Conservation (phyloP, 2,888 invertebrate species). For the Doris montereyensis region DNA sequence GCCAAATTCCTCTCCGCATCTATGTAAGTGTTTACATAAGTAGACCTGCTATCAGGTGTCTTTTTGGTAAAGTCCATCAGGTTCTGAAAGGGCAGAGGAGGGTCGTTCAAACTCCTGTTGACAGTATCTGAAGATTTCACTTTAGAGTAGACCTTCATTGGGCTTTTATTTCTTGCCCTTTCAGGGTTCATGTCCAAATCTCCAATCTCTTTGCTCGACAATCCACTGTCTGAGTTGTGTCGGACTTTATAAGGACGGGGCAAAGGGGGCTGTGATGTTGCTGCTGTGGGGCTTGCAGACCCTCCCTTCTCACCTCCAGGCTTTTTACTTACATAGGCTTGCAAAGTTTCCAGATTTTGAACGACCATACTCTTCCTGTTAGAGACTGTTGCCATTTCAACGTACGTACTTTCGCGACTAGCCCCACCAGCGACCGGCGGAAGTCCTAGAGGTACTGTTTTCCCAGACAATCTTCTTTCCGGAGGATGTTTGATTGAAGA, state of each 20-base stretch:
- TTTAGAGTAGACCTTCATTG: constrained; percentile 36
- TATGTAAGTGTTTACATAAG: constrained; percentile 44
- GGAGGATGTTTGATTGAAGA: constrained; percentile 31
- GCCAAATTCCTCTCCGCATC: constrained; percentile 26
- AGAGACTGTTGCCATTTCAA: constrained; percentile 57
- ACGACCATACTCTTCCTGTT: constrained; percentile 49
- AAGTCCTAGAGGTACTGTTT: constrained; percentile 35
- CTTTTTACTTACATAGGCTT: constrained; percentile 48
- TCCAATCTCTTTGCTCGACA: neutral
- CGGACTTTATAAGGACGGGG: constrained; percentile 32
- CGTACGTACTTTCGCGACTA: constrained; percentile 60
- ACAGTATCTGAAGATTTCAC: constrained; percentile 13
- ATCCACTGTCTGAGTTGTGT: constrained; percentile 29
- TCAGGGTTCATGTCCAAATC: neutral
- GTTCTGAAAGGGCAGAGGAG: constrained; percentile 50
- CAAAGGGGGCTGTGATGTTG: constrained; percentile 24
- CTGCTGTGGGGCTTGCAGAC: constrained; percentile 1
- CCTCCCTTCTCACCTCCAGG: constrained; percentile 32
- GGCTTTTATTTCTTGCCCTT: constrained; percentile 28
- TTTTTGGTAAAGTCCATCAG: constrained; percentile 50
- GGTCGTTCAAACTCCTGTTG: constrained; percentile 4
- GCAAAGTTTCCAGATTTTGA: constrained; percentile 51
- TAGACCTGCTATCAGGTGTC: constrained; percentile 38
- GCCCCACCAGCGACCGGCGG: too few species aligned
- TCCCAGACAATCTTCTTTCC: constrained; percentile 6